phyloP scores from a whole-genome alignment of 92 coral and sea anemone species.

The Phenganax stokvisi region DNA sequence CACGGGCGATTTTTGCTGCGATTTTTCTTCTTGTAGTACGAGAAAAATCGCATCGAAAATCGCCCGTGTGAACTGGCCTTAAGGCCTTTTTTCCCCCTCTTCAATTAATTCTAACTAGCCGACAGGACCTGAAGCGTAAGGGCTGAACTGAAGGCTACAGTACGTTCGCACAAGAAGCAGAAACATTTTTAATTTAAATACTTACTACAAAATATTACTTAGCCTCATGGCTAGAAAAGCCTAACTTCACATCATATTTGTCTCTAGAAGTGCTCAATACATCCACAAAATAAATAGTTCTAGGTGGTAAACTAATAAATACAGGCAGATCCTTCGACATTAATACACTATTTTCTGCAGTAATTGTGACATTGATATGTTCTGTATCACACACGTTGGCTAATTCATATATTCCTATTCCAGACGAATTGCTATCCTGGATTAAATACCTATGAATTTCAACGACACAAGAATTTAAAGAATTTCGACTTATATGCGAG shows the following conservation, averaged over 20 bases:
- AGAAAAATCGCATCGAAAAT: no score
- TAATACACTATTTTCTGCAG: slow-evolving; percentile 30
- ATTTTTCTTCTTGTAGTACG: no score
- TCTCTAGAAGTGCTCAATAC: background rate
- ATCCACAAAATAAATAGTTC: slow-evolving; percentile 43
- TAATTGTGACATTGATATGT: slow-evolving; percentile 38
- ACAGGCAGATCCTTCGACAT: slow-evolving; percentile 34
- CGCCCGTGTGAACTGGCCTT: no score
- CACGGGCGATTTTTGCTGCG: no score
- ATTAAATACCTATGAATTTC: background rate
- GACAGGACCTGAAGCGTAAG: no score
- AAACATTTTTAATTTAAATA: no score
- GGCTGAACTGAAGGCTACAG: no score
- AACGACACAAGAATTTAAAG: background rate
- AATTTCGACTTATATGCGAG: background rate
- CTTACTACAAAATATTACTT: no score
- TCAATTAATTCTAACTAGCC: no score
- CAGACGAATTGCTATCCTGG: background rate
- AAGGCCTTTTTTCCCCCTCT: no score
- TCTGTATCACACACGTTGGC: slow-evolving; percentile 48
- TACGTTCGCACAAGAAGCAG: no score
- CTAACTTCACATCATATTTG: background rate
- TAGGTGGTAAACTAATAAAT: slow-evolving; percentile 42
- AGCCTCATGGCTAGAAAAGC: no score
- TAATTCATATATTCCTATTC: slow-evolving; percentile 39